Evolutionary conservation across 2,113 vertebrate species (phyloP).

Genomic region (Gnathonemus longibarbis): DNA sequence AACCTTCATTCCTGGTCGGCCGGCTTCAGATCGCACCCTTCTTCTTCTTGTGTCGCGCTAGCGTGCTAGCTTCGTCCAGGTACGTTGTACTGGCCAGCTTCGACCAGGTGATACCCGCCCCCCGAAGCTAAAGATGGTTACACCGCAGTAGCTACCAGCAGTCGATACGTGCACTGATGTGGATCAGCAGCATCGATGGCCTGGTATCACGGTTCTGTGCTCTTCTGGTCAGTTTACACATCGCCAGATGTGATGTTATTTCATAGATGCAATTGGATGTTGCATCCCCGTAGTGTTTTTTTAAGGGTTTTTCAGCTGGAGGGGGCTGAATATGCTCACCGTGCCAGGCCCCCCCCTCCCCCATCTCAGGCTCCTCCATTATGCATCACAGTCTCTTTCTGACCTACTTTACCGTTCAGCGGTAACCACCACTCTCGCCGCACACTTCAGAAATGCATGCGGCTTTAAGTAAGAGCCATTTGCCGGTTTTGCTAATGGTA

Average conservation of each 20-base stretch:
- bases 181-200: not conserved
- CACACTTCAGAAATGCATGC: not conserved
- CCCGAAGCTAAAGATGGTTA: not conserved
- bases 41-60: too few relatives aligned
- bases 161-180: not conserved
- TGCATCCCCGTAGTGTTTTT: not conserved
- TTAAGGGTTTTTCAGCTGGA: not conserved
- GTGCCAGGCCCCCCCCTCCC: not conserved
- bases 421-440: not conserved
- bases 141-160: not conserved
- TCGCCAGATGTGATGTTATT: not conserved
- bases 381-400: constrained; percentile 8
- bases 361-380: not conserved
- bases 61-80: not conserved
- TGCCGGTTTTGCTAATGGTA: not conserved
- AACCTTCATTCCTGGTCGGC: not conserved
- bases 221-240: not conserved
- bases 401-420: constrained; percentile 20
- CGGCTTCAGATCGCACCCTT: not conserved
- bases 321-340: not conserved
- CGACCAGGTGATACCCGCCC: not conserved
- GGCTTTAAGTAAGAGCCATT: constrained; percentile 8
- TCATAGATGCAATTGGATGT: not conserved
- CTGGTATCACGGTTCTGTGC: not conserved
- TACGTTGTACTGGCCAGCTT: not conserved